These are phyloP conservation scores for Campoletis sonorensis DNA, from an alignment of 1,140 invertebrate species.

Conservation along the genomic window DNA sequence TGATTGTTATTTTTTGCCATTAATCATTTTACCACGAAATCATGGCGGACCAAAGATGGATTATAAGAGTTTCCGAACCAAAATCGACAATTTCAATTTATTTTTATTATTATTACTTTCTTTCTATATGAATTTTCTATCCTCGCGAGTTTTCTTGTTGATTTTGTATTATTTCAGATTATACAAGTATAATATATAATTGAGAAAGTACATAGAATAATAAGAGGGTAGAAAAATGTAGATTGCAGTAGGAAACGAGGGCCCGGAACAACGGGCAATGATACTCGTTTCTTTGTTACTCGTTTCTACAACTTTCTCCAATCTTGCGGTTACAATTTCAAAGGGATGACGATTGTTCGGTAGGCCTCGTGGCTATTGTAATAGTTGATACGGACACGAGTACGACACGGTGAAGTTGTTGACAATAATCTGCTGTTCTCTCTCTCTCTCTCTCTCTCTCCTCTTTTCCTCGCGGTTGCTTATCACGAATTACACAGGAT, in stretches of 20 bases:
- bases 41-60: too few species aligned
- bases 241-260: background rate
- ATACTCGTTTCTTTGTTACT: slow-evolving; percentile 37
- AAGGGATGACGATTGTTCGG: slow-evolving; percentile 34
- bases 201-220: background rate
- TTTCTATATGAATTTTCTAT: too few species aligned
- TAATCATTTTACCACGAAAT: too few species aligned
- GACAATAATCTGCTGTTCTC: background rate
- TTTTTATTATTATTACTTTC: too few species aligned
- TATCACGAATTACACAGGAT: slow-evolving; percentile 31
- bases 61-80: too few species aligned
- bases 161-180: too few species aligned
- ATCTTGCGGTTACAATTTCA: slow-evolving; percentile 37
- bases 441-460: background rate
- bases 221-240: background rate
- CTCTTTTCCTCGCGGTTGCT: too few species aligned
- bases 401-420: background rate
- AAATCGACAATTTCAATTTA: too few species aligned
- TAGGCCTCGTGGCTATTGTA: slow-evolving; percentile 17
- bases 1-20: background rate
- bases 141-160: too few species aligned
- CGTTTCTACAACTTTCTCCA: slow-evolving; percentile 25
- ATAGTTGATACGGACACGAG: slow-evolving; percentile 7
- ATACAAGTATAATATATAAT: too few species aligned
- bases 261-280: background rate